Conservation (phyloP, 1,140 invertebrate species). For the Heterodera schachtii region DNA sequence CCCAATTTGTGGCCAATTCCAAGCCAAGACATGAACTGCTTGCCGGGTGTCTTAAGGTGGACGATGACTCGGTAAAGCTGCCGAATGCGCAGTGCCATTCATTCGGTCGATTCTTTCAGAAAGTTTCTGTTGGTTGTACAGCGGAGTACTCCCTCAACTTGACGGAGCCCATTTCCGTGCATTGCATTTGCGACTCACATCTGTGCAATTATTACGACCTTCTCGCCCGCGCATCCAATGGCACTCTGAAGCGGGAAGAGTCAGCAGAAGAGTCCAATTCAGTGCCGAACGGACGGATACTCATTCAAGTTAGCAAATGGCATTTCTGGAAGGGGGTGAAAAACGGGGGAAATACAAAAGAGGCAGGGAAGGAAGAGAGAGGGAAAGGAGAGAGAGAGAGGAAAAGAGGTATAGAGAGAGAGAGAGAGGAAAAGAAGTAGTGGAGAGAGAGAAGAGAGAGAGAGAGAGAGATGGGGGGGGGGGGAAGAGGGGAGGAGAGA, state of each 20-base stretch:
- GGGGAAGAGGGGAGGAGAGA: not conserved
- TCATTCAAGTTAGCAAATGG: not conserved
- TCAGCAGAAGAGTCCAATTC: not conserved
- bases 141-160: conserved; percentile 57
- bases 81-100: not conserved
- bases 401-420: too few species aligned
- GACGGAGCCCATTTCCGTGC: conserved; percentile 52
- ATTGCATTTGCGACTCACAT: conserved; percentile 64
- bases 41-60: conserved; percentile 64
- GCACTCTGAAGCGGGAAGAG: not conserved
- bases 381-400: too few species aligned
- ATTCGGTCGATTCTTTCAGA: conserved; percentile 52
- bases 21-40: conserved; percentile 58
- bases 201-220: conserved; percentile 60
- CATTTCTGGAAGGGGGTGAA: not conserved
- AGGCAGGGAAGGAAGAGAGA: too few species aligned
- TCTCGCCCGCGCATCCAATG: conserved; percentile 10
- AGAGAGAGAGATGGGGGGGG: too few species aligned
- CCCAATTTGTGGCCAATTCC: conserved; percentile 37
- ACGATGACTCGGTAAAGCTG: conserved; percentile 54
- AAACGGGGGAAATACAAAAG: not conserved
- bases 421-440: too few species aligned
- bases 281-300: not conserved
- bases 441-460: too few species aligned
- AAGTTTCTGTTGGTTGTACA: conserved; percentile 60